Conservation (phyloP, 2,797 vertebrate species). For the Mionectes olivaceus region DNA sequence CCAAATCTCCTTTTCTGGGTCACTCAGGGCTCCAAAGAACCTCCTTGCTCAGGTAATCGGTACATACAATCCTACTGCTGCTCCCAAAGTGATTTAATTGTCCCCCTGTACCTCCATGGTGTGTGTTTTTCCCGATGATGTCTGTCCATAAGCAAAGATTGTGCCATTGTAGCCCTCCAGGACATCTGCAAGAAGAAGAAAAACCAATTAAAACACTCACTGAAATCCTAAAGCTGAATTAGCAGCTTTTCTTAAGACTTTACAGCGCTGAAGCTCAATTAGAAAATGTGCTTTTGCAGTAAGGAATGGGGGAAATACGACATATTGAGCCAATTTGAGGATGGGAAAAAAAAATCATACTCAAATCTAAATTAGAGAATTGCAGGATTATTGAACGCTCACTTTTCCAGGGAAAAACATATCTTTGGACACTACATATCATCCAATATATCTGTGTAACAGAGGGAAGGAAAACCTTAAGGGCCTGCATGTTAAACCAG, state of each 20-base stretch:
- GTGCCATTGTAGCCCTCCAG: constrained; percentile 96
- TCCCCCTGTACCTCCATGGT: constrained; percentile 91
- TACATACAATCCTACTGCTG: neutral
- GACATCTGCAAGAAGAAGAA: constrained; percentile 83
- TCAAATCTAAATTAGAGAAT: neutral
- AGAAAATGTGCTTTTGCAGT: neutral
- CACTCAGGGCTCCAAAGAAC: neutral
- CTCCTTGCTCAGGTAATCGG: neutral
- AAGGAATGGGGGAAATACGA: neutral
- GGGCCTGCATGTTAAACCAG: neutral
- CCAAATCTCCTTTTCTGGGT: neutral
- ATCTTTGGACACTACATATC: neutral
- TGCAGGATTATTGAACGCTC: neutral
- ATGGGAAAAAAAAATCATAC: neutral
- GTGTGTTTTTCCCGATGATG: constrained; percentile 95
- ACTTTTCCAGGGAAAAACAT: neutral
- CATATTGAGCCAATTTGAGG: neutral
- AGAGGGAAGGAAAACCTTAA: neutral
- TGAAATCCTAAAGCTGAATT: neutral
- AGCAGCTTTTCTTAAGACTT: accelerated
- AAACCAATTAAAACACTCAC: neutral
- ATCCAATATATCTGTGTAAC: neutral
- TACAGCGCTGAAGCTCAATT: neutral
- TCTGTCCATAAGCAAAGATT: constrained; percentile 96
- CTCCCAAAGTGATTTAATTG: neutral